These are phyloP conservation scores for Eudasyphora cyanicolor DNA, from an alignment of 2,888 invertebrate genomes.

Conservation along the genomic window DNA sequence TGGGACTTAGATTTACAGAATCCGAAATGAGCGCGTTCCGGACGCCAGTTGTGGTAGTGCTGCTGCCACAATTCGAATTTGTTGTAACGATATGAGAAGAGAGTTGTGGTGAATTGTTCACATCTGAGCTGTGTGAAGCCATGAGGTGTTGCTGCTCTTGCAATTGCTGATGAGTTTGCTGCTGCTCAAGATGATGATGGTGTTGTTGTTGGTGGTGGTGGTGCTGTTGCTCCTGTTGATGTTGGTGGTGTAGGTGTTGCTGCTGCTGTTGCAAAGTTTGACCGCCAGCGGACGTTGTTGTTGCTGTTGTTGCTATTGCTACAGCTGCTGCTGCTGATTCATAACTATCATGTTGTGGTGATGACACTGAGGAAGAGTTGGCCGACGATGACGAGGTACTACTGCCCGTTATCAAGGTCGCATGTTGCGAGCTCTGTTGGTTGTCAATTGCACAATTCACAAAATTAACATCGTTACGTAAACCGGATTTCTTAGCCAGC, in stretches of 20 bases:
- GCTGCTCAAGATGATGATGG: slow-evolving; percentile 33
- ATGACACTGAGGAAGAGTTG: slow-evolving; percentile 41
- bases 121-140: slow-evolving; percentile 40
- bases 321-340: slow-evolving; percentile 48
- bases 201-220: slow-evolving; percentile 28
- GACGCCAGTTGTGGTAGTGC: slow-evolving; percentile 61
- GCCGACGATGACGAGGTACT: slow-evolving; percentile 55
- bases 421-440: slow-evolving; percentile 60
- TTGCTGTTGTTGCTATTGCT: slow-evolving; percentile 42
- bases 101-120: slow-evolving; percentile 24
- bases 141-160: slow-evolving; percentile 59
- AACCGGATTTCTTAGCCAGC: slow-evolving; percentile 71
- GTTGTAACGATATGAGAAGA: slow-evolving; percentile 53
- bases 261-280: slow-evolving; percentile 43
- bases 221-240: slow-evolving; percentile 56
- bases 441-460: slow-evolving; percentile 78
- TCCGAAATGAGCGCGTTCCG: slow-evolving; percentile 87
- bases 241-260: slow-evolving; percentile 36
- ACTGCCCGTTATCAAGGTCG: slow-evolving; percentile 59
- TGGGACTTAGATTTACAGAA: slow-evolving; percentile 86
- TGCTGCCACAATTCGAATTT: slow-evolving; percentile 66
- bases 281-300: slow-evolving; percentile 58
- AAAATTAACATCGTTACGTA: slow-evolving; percentile 78
- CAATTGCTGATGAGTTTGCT: slow-evolving; percentile 41
- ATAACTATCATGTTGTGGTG: slow-evolving; percentile 53